Conservation (phyloP, 2,888 invertebrate genomes). For the Euzophera pinguis region DNA sequence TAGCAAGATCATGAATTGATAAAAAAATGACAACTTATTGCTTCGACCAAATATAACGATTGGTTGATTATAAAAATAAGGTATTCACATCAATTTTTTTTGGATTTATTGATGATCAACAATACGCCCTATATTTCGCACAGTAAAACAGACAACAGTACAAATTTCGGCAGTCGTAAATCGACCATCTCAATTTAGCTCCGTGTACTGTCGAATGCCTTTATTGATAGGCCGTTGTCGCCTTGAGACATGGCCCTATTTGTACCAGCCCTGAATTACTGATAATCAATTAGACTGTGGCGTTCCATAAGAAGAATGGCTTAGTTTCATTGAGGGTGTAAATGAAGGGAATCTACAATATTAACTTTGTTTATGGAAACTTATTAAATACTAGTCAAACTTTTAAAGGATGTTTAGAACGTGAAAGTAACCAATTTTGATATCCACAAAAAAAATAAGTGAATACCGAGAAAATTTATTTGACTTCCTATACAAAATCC, state of each 20-base stretch:
- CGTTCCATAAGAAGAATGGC: constrained; percentile 12
- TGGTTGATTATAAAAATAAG: no score
- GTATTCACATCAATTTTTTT: no score
- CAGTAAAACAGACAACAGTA: not conserved
- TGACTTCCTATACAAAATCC: no score
- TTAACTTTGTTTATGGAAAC: no score
- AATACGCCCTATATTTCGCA: not conserved
- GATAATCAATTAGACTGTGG: constrained; percentile 13
- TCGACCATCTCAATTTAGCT: constrained; percentile 48
- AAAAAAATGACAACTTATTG: no score
- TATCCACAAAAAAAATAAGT: no score
- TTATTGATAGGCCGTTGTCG: constrained; percentile 74
- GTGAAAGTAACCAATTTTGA: no score
- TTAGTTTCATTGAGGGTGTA: constrained; percentile 6
- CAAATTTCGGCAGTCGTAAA: constrained; percentile 33
- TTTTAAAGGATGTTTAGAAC: no score
- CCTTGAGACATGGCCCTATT: constrained; percentile 65
- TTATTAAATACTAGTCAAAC: no score
- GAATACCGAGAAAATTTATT: no score
- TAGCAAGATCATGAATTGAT: no score
- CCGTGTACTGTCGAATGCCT: constrained; percentile 39
- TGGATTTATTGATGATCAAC: not conserved
- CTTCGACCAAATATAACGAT: no score
- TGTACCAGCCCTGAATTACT: constrained; percentile 25
- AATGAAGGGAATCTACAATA: constrained; percentile 22